Conservation (phyloP, 2,888 invertebrate species). For the Parnassius orleans region DNA sequence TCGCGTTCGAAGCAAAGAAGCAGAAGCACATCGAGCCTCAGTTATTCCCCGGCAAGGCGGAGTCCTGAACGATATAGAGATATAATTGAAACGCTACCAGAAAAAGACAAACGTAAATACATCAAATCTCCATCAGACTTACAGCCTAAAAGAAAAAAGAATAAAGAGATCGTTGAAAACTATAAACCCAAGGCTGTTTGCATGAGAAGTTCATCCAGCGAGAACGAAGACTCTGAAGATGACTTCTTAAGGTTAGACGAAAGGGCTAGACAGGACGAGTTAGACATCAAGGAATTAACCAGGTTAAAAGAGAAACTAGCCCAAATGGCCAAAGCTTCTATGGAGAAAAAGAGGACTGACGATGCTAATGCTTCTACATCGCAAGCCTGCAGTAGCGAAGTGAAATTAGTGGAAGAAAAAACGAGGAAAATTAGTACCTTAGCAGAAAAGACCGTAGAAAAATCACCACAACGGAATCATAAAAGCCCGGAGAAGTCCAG, state of each 20-base stretch:
- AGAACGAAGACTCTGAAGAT: constrained; percentile 79
- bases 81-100: constrained; percentile 80
- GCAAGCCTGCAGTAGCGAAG: constrained; percentile 26
- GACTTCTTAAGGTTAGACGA: constrained; percentile 78
- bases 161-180: constrained; percentile 40
- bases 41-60: constrained; percentile 85
- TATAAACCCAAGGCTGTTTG: constrained; percentile 74
- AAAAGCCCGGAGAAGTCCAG: constrained; percentile 32
- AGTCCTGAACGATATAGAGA: constrained; percentile 86
- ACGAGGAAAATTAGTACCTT: constrained; percentile 31
- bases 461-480: constrained; percentile 35
- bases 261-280: constrained; percentile 75
- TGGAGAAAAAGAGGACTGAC: constrained; percentile 48
- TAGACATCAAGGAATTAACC: constrained; percentile 83
- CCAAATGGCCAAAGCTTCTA: constrained; percentile 85
- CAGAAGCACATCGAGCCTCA: constrained; percentile 80
- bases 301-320: constrained; percentile 84
- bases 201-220: constrained; percentile 81
- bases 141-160: constrained; percentile 56
- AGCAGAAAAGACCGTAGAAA: constrained; percentile 31
- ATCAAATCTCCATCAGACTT: constrained; percentile 67
- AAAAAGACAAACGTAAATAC: constrained; percentile 78
- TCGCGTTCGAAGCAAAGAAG: constrained; percentile 62
- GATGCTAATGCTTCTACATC: constrained; percentile 54
- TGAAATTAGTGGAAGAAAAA: constrained; percentile 28